These are phyloP conservation scores for Formica aserva DNA, from an alignment of 2,888 invertebrate genomes.

Conservation along the genomic window DNA sequence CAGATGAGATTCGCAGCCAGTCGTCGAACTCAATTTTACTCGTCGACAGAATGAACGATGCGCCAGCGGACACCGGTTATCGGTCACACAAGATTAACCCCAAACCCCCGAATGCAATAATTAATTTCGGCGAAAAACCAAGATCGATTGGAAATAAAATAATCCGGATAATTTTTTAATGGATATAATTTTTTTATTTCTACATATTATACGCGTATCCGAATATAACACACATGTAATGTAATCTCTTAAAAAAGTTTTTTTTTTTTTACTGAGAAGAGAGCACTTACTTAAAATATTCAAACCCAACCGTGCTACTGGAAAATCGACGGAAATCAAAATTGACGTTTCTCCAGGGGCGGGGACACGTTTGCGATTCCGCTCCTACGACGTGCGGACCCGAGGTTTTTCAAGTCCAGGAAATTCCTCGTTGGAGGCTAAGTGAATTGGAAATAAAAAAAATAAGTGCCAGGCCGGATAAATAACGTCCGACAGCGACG, in stretches of 20 bases:
- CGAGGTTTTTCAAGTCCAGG: conserved; percentile 65
- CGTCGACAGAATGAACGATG: conserved; percentile 66
- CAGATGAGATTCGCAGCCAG: conserved; percentile 67
- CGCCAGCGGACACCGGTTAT: conserved; percentile 57
- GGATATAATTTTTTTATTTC: not conserved
- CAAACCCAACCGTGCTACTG: conserved; percentile 24
- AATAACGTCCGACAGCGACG: conserved; percentile 72
- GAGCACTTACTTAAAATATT: conserved; percentile 29
- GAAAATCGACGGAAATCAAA: conserved; percentile 63
- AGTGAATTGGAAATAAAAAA: conserved; percentile 83
- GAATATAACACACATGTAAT: not conserved
- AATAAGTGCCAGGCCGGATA: conserved; percentile 68
- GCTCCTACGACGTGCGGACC: conserved; percentile 35
- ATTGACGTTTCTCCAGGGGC: conserved; percentile 55
- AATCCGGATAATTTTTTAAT: not conserved
- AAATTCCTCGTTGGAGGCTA: conserved; percentile 76
- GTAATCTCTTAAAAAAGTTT: not conserved
- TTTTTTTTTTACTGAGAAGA: not conserved
- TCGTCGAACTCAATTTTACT: conserved; percentile 65
- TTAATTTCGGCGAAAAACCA: not conserved
- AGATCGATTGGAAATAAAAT: not conserved
- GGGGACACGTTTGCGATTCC: conserved; percentile 54
- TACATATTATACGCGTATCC: not conserved
- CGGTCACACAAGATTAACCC: conserved; percentile 62
- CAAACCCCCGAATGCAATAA: not conserved